These are phyloP conservation scores for Watsonalla cultraria DNA, from an alignment of 2,888 invertebrate genomes.

Conservation along the genomic window DNA sequence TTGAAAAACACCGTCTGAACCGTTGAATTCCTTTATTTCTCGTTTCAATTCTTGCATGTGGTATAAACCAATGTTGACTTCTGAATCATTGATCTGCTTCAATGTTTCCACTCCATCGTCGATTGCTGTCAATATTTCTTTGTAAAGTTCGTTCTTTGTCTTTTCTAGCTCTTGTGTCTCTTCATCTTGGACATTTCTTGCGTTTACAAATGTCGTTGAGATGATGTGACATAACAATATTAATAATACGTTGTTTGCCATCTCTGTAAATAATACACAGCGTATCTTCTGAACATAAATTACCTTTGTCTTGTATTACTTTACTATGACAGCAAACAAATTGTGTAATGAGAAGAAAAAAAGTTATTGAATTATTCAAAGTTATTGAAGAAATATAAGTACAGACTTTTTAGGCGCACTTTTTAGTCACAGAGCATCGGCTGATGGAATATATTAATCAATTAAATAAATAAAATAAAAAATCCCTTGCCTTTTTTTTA, in stretches of 20 bases:
- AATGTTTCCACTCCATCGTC: constrained; percentile 35
- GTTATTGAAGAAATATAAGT: no score
- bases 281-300: no score
- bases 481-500: no score
- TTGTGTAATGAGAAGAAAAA: no score
- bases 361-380: no score
- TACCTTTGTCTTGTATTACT: no score
- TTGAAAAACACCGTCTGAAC: neutral
- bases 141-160: constrained; percentile 30
- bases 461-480: no score
- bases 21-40: constrained; percentile 29
- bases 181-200: constrained; percentile 11
- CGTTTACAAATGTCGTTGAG: neutral
- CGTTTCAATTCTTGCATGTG: constrained; percentile 36
- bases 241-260: neutral
- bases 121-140: constrained; percentile 40
- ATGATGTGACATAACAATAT: neutral
- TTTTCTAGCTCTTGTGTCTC: constrained; percentile 30
- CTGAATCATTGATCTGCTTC: constrained; percentile 30
- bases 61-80: constrained; percentile 27
- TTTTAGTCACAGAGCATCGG: no score
- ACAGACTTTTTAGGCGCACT: no score
- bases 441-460: no score
- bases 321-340: no score
- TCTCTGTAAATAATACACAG: neutral